Evolutionary conservation across 2,113 vertebrate species (phyloP), one percentile per base, ranked within the genome.

Genomic region (Bothrops jararaca): DNA sequence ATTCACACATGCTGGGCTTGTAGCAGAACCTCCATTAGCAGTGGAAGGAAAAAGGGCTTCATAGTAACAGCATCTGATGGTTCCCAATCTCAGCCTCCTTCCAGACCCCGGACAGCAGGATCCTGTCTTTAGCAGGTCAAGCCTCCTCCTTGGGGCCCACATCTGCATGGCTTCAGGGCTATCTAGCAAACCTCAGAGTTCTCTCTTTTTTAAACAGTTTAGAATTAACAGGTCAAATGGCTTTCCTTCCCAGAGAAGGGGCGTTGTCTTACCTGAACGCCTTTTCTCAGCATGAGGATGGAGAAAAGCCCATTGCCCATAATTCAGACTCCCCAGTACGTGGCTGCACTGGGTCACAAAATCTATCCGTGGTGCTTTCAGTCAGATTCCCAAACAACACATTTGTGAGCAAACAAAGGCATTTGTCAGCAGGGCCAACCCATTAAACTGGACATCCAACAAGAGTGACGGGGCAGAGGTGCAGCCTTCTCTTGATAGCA

Each of bases 341-440:
- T 90, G 88, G 58, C 96, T 88, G 86, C 29, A 5, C 93, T 90
- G 57, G 91, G 85, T 24, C 64, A 91, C 64, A 13, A 60, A 90
- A 87, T 34, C 91, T 91, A 85, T 52, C 85, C 58, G 50, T 85
- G 91, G 89, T 90, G 92, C 89, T 74, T n/a, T 88, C 69, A 90
- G 93, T 52, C 58, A 92, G 57, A 92, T 95, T 95, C 90, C 95
- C 94, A 92, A 95, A 93, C 95, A 95, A 93, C 56, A 57, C 22
- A 94, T 95, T 92, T 91, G 1, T 24, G 91, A 91, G 74, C 94
- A 74, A 92, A 85, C 94, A 60, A 94, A 93, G 22, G 60, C 23
- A 86, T 94, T 95, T 95, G 94, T 97, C 95, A 94, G 88, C 0
- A 1, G 39, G 22, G 85, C 50, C 29, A 92, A 93, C 85, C 95